A percentile compares a stretch with the other conserved stretches of the same genome.
phyloP scores from a whole-genome alignment of 2,888 invertebrate genomes.

The Beris morrisii region DNA sequence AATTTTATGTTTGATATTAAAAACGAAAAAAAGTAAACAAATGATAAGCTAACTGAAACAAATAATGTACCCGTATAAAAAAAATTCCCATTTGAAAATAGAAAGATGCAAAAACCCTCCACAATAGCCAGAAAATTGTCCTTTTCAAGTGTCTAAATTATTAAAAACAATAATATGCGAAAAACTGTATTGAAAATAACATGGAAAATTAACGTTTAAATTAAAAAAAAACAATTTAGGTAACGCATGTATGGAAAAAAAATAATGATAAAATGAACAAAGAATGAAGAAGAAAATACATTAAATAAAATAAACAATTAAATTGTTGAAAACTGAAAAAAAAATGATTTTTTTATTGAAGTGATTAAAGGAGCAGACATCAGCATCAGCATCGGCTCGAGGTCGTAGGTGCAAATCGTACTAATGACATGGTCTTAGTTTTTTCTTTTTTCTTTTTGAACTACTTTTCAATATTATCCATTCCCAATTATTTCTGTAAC shows the following conservation, averaged over 20 bases:
- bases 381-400: too few species aligned
- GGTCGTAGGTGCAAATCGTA: too few species aligned
- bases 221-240: constrained; percentile 15
- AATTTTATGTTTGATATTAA: constrained; percentile 37
- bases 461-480: too few species aligned
- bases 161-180: too few species aligned
- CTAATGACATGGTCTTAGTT: too few species aligned
- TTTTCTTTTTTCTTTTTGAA: too few species aligned
- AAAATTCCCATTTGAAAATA: constrained; percentile 36
- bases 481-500: too few species aligned
- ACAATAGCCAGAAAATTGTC: constrained; percentile 37
- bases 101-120: constrained; percentile 29
- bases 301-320: constrained; percentile 6
- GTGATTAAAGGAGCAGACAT: too few species aligned
- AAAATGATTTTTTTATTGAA: too few species aligned
- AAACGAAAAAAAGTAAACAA: constrained; percentile 35
- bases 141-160: neutral
- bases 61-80: constrained; percentile 15
- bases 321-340: neutral
- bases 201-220: constrained; percentile 3
- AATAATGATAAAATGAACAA: constrained; percentile 29
- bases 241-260: constrained; percentile 10
- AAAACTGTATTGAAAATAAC: neutral
- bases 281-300: constrained; percentile 37
- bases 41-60: constrained; percentile 40